A percentile compares a stretch with the other conserved stretches of the same genome.
Conservation (phyloP, 2,888 invertebrate species). For the Pseudanteris insignis region DNA sequence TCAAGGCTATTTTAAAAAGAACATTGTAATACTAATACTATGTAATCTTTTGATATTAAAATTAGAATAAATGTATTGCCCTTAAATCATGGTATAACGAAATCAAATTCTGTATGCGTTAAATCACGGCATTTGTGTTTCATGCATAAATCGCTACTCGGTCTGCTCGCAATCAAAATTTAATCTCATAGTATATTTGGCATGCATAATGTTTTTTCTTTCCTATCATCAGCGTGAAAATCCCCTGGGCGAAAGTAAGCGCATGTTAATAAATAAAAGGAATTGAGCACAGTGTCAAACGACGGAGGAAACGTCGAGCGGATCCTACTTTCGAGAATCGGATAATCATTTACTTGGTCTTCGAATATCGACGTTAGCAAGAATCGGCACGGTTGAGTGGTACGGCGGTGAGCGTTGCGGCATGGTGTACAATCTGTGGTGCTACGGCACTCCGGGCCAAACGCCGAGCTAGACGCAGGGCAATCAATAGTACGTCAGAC, state of each 20-base stretch:
- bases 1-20: too few species aligned
- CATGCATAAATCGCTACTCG: too few species aligned
- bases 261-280: conserved; percentile 30
- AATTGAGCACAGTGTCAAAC: conserved; percentile 28
- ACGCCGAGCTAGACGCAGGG: conserved; percentile 44
- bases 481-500: conserved; percentile 47
- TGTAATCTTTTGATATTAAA: too few species aligned
- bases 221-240: conserved; percentile 1
- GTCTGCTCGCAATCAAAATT: not conserved
- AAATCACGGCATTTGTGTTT: too few species aligned
- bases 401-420: conserved; percentile 36
- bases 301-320: conserved; percentile 29
- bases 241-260: conserved; percentile 27
- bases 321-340: conserved; percentile 30
- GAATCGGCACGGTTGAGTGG: conserved; percentile 28
- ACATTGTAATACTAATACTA: too few species aligned
- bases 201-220: too few species aligned
- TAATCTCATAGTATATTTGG: too few species aligned
- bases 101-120: too few species aligned
- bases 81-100: too few species aligned
- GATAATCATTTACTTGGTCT: conserved; percentile 40
- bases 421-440: conserved; percentile 41
- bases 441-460: conserved; percentile 37
- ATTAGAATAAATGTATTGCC: too few species aligned
- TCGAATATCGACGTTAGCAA: conserved; percentile 10